phyloP scores from a whole-genome alignment of 2,888 invertebrate species.

The Cinara cedri region DNA sequence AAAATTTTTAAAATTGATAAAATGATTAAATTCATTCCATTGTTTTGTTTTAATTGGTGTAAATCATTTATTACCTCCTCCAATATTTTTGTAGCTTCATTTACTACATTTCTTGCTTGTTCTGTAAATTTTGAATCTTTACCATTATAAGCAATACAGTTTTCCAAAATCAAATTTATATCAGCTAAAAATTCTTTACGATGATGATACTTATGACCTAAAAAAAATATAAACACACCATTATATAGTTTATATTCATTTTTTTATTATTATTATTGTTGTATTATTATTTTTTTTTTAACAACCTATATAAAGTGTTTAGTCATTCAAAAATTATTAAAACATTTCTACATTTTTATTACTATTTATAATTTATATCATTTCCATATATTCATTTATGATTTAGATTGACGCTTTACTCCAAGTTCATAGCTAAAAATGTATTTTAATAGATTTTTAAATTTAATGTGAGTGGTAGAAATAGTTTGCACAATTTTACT shows the following conservation, averaged over 20 bases:
- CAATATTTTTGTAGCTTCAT: constrained; percentile 70
- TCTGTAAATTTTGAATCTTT: constrained; percentile 83
- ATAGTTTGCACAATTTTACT: no score
- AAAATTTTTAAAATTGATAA: constrained; percentile 60
- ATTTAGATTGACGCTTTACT: no score
- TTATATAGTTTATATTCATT: constrained; percentile 31
- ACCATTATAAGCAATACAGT: constrained; percentile 91
- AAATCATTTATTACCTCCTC: constrained; percentile 71
- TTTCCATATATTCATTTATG: no score
- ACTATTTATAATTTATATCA: no score
- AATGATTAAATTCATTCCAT: constrained; percentile 7
- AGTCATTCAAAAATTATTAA: no score
- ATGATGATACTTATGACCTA: constrained; percentile 89
- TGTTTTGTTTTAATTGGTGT: not conserved
- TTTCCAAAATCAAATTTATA: constrained; percentile 84
- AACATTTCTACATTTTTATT: no score
- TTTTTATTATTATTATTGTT: not conserved
- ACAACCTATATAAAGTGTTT: no score
- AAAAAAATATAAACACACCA: constrained; percentile 57
- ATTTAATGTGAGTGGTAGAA: no score
- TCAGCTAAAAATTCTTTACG: constrained; percentile 87
- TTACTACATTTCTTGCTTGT: constrained; percentile 82
- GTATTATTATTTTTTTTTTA: no score
- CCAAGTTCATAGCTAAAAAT: no score
- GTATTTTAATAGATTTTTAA: no score